These are phyloP conservation scores for Hemistola chrysoprasaria DNA, from an alignment of 2,888 invertebrate species.

Conservation along the genomic window DNA sequence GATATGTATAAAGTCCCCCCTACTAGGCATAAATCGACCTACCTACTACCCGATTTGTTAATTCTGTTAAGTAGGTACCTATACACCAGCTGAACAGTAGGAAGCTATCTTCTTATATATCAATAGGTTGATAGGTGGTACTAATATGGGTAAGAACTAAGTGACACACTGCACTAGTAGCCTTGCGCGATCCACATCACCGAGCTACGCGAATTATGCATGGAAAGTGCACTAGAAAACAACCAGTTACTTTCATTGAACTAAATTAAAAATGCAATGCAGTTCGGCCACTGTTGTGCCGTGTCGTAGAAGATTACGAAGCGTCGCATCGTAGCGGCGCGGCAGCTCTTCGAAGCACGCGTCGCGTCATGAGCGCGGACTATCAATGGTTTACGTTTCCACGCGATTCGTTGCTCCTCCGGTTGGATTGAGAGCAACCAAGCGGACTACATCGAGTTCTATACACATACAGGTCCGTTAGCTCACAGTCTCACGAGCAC, in stretches of 20 bases:
- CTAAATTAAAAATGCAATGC: slow-evolving; percentile 41
- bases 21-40: not conserved
- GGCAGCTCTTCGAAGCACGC: not conserved
- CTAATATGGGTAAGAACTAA: no score
- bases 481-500: no score
- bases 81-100: no score
- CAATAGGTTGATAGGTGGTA: no score
- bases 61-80: no score
- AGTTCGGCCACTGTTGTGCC: slow-evolving; percentile 14
- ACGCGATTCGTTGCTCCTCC: slow-evolving; percentile 5
- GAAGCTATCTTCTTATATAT: not conserved
- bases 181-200: not conserved
- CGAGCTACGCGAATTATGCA: slow-evolving; percentile 23
- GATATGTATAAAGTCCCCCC: not conserved
- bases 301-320: slow-evolving; percentile 8
- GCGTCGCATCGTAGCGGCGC: slow-evolving; percentile 2
- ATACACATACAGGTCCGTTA: slow-evolving; percentile 2
- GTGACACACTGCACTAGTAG: slow-evolving; percentile 4
- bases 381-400: not conserved
- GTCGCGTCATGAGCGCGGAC: no score
- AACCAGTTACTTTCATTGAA: slow-evolving; percentile 47
- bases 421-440: slow-evolving; percentile 4
- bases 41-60: not conserved
- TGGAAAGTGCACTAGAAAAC: slow-evolving; percentile 46
- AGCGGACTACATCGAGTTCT: not conserved